Base-by-base conservation (phyloP, 2,797 vertebrate genomes). In the Gymnoscopelus microlampas region DNA sequence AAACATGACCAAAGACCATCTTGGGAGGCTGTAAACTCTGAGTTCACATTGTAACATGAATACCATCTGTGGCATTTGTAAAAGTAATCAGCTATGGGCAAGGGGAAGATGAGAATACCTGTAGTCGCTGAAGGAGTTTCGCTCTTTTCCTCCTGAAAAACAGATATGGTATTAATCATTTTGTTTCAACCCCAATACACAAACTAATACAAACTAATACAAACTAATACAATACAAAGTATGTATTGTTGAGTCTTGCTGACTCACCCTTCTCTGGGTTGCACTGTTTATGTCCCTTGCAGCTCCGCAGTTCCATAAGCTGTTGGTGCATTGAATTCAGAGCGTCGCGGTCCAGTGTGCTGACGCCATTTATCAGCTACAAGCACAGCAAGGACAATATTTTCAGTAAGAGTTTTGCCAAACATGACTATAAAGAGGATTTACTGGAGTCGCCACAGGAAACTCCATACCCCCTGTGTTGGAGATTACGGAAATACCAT, bases 201-300 rank as follows among this genome's bases (percentile, higher is more conserved):
- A 44, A 44, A 44, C 8, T 8, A 39, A 44, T 44, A 44, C 39
- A 44, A 44, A 44, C 8, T 8, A 39, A 44, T 44, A 44, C 39
- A 44, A 29, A 2, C 2, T n/a, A n/a, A 29, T 29, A 29, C 26
- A 29, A 32, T 32, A 32, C 26, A 29, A 29, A 29, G 26, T 29
- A 32, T 29, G 5, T 32, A 44, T 44, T 44, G 39, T 44, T 6
- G 13, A 60, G 76, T 67, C 54, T 85, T 5, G 53, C 48, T 77
- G 58, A 72, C 92, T 90, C 89, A 98, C 98, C 96, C 63, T 96
- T 94, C 73, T 98, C 96, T 66, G 94, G 93, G 88, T 96, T 97
- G 81, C 98, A 99, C 26, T 98, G 96, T 77, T 96, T 97, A 66
- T 96, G 95, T 14, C 97, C 98, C 85, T 94, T 97, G 90, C 98